Percentiles rank a stretch among this genome's conserved stretches.
phyloP scores from a whole-genome alignment of 2,888 invertebrate species.

The Barypeithes pellucidus region DNA sequence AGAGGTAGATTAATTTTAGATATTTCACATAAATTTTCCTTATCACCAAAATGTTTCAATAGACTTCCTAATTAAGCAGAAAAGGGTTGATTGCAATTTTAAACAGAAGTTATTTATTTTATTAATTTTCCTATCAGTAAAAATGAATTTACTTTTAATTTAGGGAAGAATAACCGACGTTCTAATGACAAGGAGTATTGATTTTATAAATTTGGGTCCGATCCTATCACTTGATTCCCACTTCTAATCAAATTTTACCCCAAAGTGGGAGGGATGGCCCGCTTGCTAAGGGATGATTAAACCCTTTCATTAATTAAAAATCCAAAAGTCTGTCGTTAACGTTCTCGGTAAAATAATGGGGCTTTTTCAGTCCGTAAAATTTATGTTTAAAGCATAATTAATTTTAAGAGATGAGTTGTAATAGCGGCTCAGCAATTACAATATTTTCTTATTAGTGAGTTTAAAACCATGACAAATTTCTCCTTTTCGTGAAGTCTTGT shows the following conservation, averaged over 20 bases:
- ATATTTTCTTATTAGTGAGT: background rate
- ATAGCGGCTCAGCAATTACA: background rate
- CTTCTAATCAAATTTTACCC: conserved; percentile 50
- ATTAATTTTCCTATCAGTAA: conserved; percentile 16
- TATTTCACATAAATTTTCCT: too few species aligned
- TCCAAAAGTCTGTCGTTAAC: conserved; percentile 43
- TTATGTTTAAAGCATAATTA: conserved; percentile 36
- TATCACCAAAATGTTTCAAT: too few species aligned
- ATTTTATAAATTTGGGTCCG: conserved; percentile 48
- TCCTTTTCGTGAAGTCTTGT: background rate
- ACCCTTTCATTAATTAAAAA: conserved; percentile 53
- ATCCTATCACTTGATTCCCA: conserved; percentile 42
- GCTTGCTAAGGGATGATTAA: conserved; percentile 47
- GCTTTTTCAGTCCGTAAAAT: conserved; percentile 40
- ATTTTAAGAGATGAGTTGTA: conserved; percentile 26
- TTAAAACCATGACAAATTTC: background rate
- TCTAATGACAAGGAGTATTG: conserved; percentile 41
- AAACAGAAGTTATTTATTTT: conserved; percentile 2
- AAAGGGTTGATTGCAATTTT: background rate
- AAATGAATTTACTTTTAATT: conserved; percentile 41
- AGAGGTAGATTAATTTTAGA: too few species aligned
- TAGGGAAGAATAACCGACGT: conserved; percentile 4
- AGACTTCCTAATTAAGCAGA: background rate
- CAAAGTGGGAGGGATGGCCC: conserved; percentile 34
- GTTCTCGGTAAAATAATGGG: conserved; percentile 24